Evolutionary conservation across 2,888 invertebrate species (phyloP), one percentile per base, ranked within the genome.

Genomic region (Philereme vetulata): DNA sequence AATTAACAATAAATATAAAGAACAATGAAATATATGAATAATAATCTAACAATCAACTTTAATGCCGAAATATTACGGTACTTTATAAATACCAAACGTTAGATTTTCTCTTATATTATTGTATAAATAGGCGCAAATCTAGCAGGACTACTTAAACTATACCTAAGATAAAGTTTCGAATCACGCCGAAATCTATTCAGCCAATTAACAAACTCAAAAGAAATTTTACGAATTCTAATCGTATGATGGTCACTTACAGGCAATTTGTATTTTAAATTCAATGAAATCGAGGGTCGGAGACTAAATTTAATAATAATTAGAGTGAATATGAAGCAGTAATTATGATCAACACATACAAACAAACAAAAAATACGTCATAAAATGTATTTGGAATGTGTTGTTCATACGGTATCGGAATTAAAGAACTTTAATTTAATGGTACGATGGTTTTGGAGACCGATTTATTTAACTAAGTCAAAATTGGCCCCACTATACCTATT

Each of bases 41-140:
- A n/a, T n/a, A n/a, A n/a, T n/a, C n/a, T n/a, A n/a, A n/a, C n/a
- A n/a, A n/a, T n/a, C n/a, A n/a, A n/a, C n/a, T n/a, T n/a, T n/a
- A n/a, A n/a, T n/a, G n/a, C n/a, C n/a, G n/a, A n/a, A n/a, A n/a
- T n/a, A n/a, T n/a, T n/a, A n/a, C n/a, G n/a, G 21, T 21, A 21
- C 1, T 5, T 36, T 8, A 36, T 8, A 36, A 36, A 36, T 36
- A 7, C 4, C 6, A 42, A 10, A 42, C 47, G 36, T 36, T 21
- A 36, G 38, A 38, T 53, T 38, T 38, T 34, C 11, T 33, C 21
- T 32, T 36, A 44, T 5, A 55, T 11, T 49, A 43, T n/a, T 21
- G 35, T 44, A 44, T 48, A 48, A n/a, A 50, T 54, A 50, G 50
- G 46, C 50, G 36, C 46, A n/a, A 43, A 59, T 45, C 59, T 60